These are phyloP conservation scores for Physeter macrocephalus DNA, from an alignment of 2,113 vertebrate genomes.

Conservation along the genomic window DNA sequence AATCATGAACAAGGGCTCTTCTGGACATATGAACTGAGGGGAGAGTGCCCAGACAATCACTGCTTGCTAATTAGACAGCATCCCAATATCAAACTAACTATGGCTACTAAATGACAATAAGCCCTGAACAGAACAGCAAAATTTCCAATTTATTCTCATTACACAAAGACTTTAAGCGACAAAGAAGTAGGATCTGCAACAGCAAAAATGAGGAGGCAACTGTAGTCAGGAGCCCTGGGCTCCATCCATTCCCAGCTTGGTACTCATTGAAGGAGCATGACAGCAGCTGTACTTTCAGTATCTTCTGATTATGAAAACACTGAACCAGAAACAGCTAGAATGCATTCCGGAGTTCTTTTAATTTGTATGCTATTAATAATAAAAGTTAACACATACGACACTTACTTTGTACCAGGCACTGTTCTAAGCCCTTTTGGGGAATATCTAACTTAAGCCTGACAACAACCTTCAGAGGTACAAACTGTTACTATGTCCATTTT, in stretches of 20 bases:
- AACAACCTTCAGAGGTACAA: neutral
- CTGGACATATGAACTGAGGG: neutral
- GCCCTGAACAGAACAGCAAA: neutral
- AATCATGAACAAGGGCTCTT: neutral
- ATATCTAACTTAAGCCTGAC: neutral
- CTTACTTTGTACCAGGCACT: neutral
- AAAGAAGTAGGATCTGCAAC: neutral
- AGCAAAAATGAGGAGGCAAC: neutral
- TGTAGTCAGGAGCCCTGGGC: neutral
- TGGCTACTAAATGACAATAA: neutral
- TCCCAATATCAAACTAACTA: neutral
- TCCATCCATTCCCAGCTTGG: neutral
- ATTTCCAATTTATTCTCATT: slow-evolving; percentile 9
- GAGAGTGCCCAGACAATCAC: neutral
- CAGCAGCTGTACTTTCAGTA: neutral
- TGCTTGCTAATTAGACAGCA: neutral
- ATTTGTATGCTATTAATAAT: neutral
- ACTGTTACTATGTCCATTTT: neutral
- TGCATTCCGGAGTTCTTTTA: neutral
- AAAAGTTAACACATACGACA: neutral
- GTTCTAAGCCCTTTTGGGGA: neutral
- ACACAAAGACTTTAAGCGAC: neutral
- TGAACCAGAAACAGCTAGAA: neutral
- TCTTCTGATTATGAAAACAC: neutral
- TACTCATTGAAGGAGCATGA: neutral